A percentile compares a stretch with the other conserved stretches of the same genome.
These are phyloP conservation scores for Sebastes elongatus DNA, from an alignment of 2,797 vertebrate species.

Conservation along the genomic window DNA sequence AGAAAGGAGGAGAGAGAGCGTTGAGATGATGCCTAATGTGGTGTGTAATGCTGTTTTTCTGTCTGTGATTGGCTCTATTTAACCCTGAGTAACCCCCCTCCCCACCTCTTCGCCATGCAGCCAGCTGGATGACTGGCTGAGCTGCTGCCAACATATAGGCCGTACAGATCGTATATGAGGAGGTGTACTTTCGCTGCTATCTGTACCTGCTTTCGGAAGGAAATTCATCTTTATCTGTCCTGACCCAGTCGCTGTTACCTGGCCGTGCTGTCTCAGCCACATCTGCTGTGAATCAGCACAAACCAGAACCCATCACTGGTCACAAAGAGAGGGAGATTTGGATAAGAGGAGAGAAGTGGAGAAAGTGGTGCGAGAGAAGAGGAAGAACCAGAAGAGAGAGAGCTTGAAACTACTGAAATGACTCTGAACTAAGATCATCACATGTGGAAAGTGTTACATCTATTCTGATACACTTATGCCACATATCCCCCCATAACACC, in stretches of 20 bases:
- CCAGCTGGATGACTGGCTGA: conserved; percentile 49
- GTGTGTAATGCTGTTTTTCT: conserved; percentile 80
- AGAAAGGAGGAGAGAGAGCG: conserved; percentile 42
- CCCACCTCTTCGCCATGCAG: neutral
- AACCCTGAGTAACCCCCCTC: conserved; percentile 64
- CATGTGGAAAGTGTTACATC: neutral
- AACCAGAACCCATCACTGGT: conserved; percentile 28
- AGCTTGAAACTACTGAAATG: neutral
- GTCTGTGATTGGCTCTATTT: conserved; percentile 77
- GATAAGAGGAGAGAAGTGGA: conserved; percentile 15
- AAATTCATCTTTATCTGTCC: conserved; percentile 59
- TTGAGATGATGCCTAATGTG: conserved; percentile 77
- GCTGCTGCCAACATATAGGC: conserved; percentile 29
- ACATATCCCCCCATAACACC: neutral
- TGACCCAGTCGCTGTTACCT: conserved; percentile 41
- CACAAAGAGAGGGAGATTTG: neutral
- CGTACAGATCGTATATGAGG: conserved; percentile 13
- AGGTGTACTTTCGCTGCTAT: conserved; percentile 31
- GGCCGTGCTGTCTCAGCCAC: conserved; percentile 55
- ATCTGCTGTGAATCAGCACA: conserved; percentile 58
- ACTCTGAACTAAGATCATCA: conserved; percentile 6
- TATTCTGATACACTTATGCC: neutral
- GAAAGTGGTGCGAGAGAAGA: neutral
- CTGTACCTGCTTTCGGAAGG: conserved; percentile 19
- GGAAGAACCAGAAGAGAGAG: neutral